Evolutionary conservation across 2,888 invertebrate species (phyloP).

Genomic region (Polyploca ridens): DNA sequence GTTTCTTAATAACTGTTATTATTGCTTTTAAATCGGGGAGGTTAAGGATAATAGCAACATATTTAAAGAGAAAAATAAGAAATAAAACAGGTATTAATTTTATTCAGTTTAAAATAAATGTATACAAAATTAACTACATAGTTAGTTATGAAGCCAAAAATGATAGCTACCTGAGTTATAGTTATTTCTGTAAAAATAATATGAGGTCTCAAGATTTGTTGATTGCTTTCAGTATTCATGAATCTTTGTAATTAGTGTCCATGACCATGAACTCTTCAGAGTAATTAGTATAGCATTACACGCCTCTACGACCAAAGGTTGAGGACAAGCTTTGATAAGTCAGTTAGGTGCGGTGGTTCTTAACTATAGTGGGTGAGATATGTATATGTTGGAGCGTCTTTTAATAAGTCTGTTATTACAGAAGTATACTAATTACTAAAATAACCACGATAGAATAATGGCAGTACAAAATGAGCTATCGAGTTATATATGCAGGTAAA

Average conservation of each 20-base stretch:
- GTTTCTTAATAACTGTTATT: slow-evolving; percentile 3
- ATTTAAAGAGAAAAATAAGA: no score
- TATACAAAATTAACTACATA: no score
- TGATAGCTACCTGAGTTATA: no score
- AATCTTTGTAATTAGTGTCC: background rate
- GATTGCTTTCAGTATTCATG: background rate
- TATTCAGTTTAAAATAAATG: no score
- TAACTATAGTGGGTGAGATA: background rate
- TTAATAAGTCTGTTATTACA: background rate
- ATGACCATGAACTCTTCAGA: slow-evolving; percentile 11
- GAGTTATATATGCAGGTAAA: background rate
- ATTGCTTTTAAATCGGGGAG: background rate
- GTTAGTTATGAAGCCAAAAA: background rate
- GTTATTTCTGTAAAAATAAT: no score
- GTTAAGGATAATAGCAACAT: no score
- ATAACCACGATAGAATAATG: no score
- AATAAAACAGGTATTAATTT: background rate
- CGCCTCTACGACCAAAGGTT: slow-evolving; percentile 12
- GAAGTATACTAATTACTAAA: no score
- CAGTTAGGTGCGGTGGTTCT: background rate
- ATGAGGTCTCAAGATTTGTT: background rate
- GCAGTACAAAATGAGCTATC: no score
- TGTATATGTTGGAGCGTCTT: background rate
- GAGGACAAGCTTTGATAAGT: slow-evolving; percentile 10
- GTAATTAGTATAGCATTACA: slow-evolving; percentile 10